phyloP scores from a whole-genome alignment of 92 coral and sea anemone genomes.

The Umimayanthus chanpuru region DNA sequence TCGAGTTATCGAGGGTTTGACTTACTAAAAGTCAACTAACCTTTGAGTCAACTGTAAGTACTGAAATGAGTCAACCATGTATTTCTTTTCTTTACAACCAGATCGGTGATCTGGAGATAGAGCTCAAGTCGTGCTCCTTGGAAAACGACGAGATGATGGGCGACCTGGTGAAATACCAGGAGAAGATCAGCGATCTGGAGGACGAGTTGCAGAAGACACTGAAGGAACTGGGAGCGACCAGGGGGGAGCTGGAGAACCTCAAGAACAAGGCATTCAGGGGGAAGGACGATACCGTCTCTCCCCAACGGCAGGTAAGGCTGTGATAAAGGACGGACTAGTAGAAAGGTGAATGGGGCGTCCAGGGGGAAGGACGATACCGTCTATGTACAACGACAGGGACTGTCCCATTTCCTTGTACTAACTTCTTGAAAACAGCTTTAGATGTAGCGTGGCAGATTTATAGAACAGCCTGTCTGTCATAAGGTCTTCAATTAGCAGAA shows the following conservation, averaged over 20 bases:
- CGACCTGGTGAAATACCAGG: constrained; percentile 81
- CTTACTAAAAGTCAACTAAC: too few species aligned
- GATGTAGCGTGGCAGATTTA: too few species aligned
- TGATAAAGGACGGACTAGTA: too few species aligned
- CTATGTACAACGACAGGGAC: too few species aligned
- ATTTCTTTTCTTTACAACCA: neutral
- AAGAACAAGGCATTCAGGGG: constrained; percentile 74
- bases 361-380: too few species aligned
- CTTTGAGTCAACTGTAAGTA: too few species aligned
- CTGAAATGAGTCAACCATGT: neutral
- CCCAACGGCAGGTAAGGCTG: constrained; percentile 79
- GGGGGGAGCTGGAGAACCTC: constrained; percentile 84
- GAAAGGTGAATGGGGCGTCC: too few species aligned
- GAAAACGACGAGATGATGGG: constrained; percentile 95
- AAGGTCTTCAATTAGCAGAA: too few species aligned
- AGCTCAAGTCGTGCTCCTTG: constrained; percentile 75
- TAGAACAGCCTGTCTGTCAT: too few species aligned
- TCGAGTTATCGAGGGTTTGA: too few species aligned
- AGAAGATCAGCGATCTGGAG: constrained; percentile 84
- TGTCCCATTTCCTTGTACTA: too few species aligned
- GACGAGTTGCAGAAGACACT: constrained; percentile 81
- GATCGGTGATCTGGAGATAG: constrained; percentile 77
- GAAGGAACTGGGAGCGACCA: constrained; percentile 79
- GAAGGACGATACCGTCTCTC: constrained; percentile 72
- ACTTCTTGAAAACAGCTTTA: too few species aligned